Conservation (phyloP, 2,888 invertebrate genomes). For the Nesidiocoris tenuis region DNA sequence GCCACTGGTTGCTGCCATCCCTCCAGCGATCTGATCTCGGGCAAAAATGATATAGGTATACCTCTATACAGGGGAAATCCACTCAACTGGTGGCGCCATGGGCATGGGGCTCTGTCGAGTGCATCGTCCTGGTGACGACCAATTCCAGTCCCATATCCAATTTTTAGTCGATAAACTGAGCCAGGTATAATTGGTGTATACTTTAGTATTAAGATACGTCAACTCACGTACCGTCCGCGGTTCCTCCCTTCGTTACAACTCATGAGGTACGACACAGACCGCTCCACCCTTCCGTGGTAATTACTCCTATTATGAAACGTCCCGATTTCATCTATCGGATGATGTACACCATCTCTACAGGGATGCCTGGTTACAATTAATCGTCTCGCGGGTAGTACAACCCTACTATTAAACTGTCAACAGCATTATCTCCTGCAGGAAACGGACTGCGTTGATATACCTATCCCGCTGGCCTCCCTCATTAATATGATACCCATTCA, state of each 20-base stretch:
- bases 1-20: too few relatives aligned
- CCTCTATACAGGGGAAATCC: too few relatives aligned
- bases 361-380: not conserved
- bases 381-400: not conserved
- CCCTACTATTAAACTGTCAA: not conserved
- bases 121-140: not conserved
- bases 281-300: not conserved
- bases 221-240: not conserved
- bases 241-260: not conserved
- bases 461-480: not conserved
- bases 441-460: not conserved
- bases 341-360: not conserved
- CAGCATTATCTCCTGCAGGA: not conserved
- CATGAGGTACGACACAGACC: not conserved
- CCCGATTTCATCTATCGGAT: not conserved
- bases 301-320: not conserved
- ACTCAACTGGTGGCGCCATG: too few relatives aligned
- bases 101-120: not conserved
- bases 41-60: too few relatives aligned
- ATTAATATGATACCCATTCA: slow-evolving; percentile 22
- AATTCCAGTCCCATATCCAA: not conserved
- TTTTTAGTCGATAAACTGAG: not conserved
- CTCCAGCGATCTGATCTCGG: too few relatives aligned
- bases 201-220: not conserved
- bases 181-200: not conserved